These are phyloP conservation scores for Acipenser ruthenus DNA, from an alignment of 2,797 vertebrate genomes.

Conservation along the genomic window DNA sequence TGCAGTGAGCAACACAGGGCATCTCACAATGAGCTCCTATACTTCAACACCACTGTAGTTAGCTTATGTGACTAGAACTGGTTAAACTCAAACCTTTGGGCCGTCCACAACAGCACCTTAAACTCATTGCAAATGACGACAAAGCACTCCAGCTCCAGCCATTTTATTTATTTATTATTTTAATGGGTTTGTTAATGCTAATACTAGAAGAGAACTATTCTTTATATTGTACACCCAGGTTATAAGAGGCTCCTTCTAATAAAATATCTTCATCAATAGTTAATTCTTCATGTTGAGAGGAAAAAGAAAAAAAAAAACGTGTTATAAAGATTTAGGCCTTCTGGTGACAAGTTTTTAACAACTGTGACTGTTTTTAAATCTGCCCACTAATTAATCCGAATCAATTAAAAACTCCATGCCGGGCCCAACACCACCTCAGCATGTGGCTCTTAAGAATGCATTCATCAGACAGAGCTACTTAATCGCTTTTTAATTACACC, in stretches of 20 bases:
- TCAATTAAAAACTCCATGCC: constrained; percentile 57
- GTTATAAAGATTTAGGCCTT: constrained; percentile 44
- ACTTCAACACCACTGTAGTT: no score
- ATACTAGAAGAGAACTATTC: no score
- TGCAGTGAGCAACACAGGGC: no score
- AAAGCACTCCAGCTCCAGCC: no score
- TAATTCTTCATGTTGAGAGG: constrained; percentile 39
- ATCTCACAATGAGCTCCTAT: no score
- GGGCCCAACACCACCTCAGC: constrained; percentile 56
- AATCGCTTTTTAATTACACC: constrained; percentile 69
- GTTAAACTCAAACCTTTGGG: no score
- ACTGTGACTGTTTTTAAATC: constrained; percentile 73
- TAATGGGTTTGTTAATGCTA: no score
- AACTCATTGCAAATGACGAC: no score
- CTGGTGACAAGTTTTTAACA: constrained; percentile 49
- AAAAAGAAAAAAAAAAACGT: constrained; percentile 23
- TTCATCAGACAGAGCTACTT: constrained; percentile 58
- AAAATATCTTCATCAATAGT: constrained; percentile 18
- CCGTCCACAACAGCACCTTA: no score
- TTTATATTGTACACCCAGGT: constrained; percentile 5
- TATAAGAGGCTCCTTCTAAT: constrained; percentile 26
- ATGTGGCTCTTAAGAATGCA: constrained; percentile 56
- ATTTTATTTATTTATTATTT: no score
- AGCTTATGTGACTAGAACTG: no score
- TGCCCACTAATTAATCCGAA: constrained; percentile 62